These are phyloP conservation scores for Frankliniella intonsa DNA, from an alignment of 2,888 invertebrate genomes.

Conservation along the genomic window DNA sequence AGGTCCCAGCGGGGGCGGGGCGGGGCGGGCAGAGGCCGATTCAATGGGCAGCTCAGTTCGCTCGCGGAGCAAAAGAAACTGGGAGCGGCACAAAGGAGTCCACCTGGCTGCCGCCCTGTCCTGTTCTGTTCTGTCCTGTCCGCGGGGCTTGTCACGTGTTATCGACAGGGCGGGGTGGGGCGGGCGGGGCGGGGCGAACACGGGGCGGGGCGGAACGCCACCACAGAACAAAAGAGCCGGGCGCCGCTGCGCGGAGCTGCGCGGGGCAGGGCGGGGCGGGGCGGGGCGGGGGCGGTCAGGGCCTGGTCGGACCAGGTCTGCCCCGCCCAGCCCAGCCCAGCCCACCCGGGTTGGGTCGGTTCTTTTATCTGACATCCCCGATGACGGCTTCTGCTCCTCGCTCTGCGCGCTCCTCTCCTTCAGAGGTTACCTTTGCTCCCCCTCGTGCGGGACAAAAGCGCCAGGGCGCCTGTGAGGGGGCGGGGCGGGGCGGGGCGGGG, in stretches of 20 bases:
- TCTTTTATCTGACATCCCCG: constrained; percentile 5
- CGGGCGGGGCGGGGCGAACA: no score
- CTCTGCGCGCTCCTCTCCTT: neutral
- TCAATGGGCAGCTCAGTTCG: no score
- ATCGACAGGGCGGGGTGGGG: neutral
- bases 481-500: no score
- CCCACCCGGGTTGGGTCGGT: neutral
- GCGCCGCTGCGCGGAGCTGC: no score
- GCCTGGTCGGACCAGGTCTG: no score
- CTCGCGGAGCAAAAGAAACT: neutral
- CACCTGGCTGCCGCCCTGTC: neutral
- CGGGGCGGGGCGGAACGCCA: no score
- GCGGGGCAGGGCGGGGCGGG: no score
- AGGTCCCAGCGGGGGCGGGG: neutral
- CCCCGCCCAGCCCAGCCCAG: neutral
- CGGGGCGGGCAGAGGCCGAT: neutral
- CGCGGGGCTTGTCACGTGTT: neutral
- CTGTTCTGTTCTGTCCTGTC: no score
- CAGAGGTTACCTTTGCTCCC: neutral
- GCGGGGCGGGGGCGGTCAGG: no score
- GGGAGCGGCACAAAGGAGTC: neutral
- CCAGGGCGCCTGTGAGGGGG: neutral
- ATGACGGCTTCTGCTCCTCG: neutral
- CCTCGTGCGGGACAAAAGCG: neutral
- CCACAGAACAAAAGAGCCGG: no score